Evolutionary conservation across 2,797 vertebrate species (phyloP).

Genomic region (Danionella dracula): DNA sequence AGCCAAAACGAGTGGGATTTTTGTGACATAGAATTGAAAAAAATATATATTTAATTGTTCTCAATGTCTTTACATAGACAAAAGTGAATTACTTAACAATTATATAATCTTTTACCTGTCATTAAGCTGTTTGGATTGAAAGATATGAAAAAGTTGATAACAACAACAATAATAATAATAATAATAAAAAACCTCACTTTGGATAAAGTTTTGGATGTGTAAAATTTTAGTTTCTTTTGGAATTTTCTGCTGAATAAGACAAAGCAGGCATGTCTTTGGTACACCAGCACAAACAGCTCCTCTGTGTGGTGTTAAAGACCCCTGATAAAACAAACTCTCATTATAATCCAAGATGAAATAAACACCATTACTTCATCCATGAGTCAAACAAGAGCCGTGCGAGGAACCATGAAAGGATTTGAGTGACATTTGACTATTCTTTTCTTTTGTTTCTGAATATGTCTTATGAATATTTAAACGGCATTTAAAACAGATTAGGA

Average conservation of each 20-base stretch:
- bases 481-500: constrained; percentile 65
- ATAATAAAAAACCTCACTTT: too few species aligned
- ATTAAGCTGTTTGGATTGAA: too few species aligned
- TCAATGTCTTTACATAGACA: too few species aligned
- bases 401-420: constrained; percentile 63
- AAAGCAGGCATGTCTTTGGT: constrained; percentile 94
- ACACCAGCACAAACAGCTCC: constrained; percentile 94
- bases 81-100: too few species aligned
- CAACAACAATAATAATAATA: too few species aligned
- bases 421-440: constrained; percentile 62
- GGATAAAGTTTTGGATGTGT: too few species aligned
- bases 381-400: constrained; percentile 87
- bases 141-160: too few species aligned
- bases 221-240: constrained; percentile 51
- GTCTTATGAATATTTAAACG: constrained; percentile 73
- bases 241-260: constrained; percentile 95
- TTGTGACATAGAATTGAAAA: too few species aligned
- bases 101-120: too few species aligned
- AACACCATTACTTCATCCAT: constrained; percentile 92
- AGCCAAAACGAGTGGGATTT: too few species aligned
- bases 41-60: too few species aligned
- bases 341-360: constrained; percentile 99
- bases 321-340: constrained; percentile 99
- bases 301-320: constrained; percentile 96
- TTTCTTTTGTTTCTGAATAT: constrained; percentile 65